Conservation (phyloP, 2,888 invertebrate species). For the Malthinus seriepunctatus region DNA sequence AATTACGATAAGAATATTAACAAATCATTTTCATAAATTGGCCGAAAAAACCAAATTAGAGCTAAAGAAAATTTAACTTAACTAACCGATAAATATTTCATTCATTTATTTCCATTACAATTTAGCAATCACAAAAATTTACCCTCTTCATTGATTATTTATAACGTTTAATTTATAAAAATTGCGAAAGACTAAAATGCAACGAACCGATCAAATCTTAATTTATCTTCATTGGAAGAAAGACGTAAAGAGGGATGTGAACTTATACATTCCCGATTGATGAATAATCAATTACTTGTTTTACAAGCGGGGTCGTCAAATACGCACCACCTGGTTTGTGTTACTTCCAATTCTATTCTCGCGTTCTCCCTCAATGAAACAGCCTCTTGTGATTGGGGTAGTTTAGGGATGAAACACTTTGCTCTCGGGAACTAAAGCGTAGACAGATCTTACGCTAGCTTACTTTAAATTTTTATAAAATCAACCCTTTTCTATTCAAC, state of each 20-base stretch:
- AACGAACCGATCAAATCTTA: constrained; percentile 54
- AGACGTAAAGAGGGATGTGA: constrained; percentile 41
- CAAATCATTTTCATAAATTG: constrained; percentile 8
- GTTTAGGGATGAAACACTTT: constrained; percentile 34
- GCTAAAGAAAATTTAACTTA: constrained; percentile 4
- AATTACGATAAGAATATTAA: constrained; percentile 14
- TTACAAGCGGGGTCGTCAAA: constrained; percentile 52
- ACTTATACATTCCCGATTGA: constrained; percentile 53
- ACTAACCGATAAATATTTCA: constrained; percentile 7
- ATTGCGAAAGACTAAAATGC: constrained; percentile 43
- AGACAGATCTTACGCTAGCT: constrained; percentile 31
- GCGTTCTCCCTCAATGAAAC: constrained; percentile 48
- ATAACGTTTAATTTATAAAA: constrained; percentile 44
- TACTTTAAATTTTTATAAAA: constrained; percentile 20
- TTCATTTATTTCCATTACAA: constrained; percentile 24
- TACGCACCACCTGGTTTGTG: constrained; percentile 53
- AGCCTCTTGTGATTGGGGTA: constrained; percentile 42
- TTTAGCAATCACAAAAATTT: constrained; percentile 15
- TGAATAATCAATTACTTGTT: constrained; percentile 57
- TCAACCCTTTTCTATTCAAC: too few species aligned
- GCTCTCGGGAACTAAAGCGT: constrained; percentile 29
- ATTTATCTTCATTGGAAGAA: constrained; percentile 48
- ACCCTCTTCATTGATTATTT: constrained; percentile 32
- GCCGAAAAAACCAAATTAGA: constrained; percentile 1
- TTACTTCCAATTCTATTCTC: constrained; percentile 49